Percentiles rank a stretch among this genome's conserved stretches.
Conservation (phyloP, 2,888 invertebrate species). For the Drosophila mulleri region DNA sequence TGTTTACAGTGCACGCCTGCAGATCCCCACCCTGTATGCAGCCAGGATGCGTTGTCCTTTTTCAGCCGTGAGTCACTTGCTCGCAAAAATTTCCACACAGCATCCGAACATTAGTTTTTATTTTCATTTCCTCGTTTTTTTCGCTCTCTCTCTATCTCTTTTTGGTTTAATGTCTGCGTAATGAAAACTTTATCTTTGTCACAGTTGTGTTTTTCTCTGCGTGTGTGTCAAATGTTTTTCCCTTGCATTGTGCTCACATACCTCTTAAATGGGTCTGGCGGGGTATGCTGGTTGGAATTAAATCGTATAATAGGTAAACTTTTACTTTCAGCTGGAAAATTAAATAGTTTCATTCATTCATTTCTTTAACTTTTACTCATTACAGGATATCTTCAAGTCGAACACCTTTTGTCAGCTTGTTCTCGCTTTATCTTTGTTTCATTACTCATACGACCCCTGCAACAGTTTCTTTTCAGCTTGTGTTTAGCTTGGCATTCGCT, state of each 20-base stretch:
- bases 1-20: conserved; percentile 5
- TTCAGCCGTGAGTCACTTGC: conserved; percentile 49
- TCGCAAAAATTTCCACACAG: conserved; percentile 39
- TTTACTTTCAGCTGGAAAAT: neutral
- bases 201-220: conserved; percentile 42
- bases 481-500: conserved; percentile 63
- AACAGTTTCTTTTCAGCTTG: conserved; percentile 27
- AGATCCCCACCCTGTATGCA: neutral
- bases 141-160: conserved; percentile 8
- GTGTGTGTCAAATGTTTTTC: conserved; percentile 37
- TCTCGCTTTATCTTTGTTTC: conserved; percentile 42
- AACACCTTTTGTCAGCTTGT: neutral
- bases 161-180: conserved; percentile 56
- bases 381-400: neutral
- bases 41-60: conserved; percentile 51
- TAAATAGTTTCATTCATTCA: neutral
- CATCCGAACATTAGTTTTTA: conserved; percentile 62
- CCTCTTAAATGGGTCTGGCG: neutral
- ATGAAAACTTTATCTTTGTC: conserved; percentile 79
- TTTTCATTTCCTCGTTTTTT: conserved; percentile 6
- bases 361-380: neutral
- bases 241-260: conserved; percentile 26
- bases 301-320: too few relatives aligned
- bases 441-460: conserved; percentile 69
- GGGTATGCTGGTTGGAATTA: neutral